These are phyloP conservation scores for Australoheros scitulus DNA, from an alignment of 2,113 vertebrate genomes.

Conservation along the genomic window DNA sequence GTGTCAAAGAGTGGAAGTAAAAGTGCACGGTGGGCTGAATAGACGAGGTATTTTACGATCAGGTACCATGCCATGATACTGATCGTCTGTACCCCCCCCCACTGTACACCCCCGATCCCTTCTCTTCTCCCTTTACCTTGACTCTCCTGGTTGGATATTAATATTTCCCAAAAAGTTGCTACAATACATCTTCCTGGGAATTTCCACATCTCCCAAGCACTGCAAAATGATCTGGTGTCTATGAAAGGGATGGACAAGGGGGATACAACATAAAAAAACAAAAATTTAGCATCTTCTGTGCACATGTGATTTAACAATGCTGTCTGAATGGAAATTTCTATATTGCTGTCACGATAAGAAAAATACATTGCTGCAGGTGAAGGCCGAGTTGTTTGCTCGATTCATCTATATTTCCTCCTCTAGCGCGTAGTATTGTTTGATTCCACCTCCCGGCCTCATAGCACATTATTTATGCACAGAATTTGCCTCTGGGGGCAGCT, in stretches of 20 bases:
- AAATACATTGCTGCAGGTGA: constrained; percentile 65
- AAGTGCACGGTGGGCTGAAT: constrained; percentile 17
- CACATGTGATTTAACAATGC: constrained; percentile 42
- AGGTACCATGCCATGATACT: constrained; percentile 57
- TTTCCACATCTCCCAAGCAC: constrained; percentile 65
- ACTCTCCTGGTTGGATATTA: constrained; percentile 70
- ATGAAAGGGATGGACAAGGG: constrained; percentile 62
- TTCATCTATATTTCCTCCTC: constrained; percentile 52
- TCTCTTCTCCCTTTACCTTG: constrained; percentile 57
- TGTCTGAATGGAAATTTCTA: constrained; percentile 48
- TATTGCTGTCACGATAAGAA: constrained; percentile 48
- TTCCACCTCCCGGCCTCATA: constrained; percentile 32
- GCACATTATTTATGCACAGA: constrained; percentile 54
- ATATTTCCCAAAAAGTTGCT: constrained; percentile 77
- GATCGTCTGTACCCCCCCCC: constrained; percentile 57
- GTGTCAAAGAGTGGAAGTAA: constrained; percentile 24
- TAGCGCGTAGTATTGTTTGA: constrained; percentile 31
- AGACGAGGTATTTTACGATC: constrained; percentile 54
- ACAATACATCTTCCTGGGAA: constrained; percentile 76
- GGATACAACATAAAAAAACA: constrained; percentile 55
- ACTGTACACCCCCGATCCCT: constrained; percentile 38
- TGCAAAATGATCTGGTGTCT: constrained; percentile 73
- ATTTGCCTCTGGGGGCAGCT: constrained; percentile 42
- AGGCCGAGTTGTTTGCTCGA: constrained; percentile 46
- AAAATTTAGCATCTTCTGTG: constrained; percentile 44